phyloP scores from a whole-genome alignment of 2,797 vertebrate species.

The Notoglanidium macrostoma region DNA sequence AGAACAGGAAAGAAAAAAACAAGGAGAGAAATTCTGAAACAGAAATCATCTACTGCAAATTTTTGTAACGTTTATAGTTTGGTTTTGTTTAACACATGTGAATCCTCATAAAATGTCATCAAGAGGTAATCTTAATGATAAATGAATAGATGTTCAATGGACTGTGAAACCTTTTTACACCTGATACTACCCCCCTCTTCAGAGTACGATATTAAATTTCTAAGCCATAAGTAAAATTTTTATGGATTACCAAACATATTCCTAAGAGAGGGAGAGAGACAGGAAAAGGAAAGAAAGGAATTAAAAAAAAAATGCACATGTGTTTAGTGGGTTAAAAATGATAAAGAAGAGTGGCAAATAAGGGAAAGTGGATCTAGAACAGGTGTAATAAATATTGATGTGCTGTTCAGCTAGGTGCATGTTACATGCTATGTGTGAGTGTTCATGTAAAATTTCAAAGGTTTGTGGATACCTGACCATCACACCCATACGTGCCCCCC shows the following conservation, averaged over 20 bases:
- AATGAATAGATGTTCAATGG: neutral
- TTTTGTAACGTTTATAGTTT: neutral
- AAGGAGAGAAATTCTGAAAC: constrained; percentile 19
- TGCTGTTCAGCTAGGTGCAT: neutral
- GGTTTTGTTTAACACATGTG: neutral
- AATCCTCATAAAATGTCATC: neutral
- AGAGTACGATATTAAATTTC: neutral
- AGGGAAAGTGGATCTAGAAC: neutral
- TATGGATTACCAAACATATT: neutral
- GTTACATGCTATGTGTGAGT: neutral
- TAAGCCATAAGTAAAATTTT: neutral
- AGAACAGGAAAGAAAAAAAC: constrained; percentile 1
- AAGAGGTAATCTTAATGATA: neutral
- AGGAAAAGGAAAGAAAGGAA: neutral
- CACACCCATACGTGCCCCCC: neutral
- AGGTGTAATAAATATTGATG: neutral
- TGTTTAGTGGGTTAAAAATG: neutral
- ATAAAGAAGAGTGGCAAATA: neutral
- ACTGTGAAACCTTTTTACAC: neutral
- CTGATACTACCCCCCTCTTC: neutral
- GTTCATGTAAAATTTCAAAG: neutral
- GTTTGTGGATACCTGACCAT: neutral
- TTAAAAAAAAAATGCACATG: neutral
- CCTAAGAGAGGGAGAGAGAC: neutral
- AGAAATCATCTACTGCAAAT: neutral